Percentiles rank a stretch among this genome's conserved stretches.
phyloP scores from a whole-genome alignment of 1,140 invertebrate genomes.

The Dryas iulia region DNA sequence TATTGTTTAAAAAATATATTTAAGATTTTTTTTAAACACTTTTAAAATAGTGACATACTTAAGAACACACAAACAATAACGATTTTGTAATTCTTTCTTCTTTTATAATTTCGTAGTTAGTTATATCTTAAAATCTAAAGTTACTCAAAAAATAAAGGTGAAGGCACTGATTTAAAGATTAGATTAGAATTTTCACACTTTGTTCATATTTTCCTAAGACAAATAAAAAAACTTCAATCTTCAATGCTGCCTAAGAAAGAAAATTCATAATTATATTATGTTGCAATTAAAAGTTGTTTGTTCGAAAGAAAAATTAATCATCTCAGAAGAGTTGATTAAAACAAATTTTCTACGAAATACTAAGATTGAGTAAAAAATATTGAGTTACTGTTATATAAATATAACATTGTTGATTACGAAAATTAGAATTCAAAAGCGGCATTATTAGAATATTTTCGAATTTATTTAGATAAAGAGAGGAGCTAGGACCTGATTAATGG shows the following conservation, averaged over 20 bases:
- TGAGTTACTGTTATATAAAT: not conserved
- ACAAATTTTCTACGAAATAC: slow-evolving; percentile 26
- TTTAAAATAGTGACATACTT: too few relatives aligned
- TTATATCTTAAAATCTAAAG: too few relatives aligned
- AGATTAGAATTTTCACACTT: not conserved
- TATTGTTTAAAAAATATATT: too few relatives aligned
- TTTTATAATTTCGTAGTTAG: too few relatives aligned
- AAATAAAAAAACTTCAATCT: slow-evolving; percentile 6
- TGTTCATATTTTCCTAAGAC: not conserved
- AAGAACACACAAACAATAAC: too few relatives aligned
- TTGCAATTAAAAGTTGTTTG: slow-evolving; percentile 30
- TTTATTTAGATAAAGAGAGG: too few relatives aligned
- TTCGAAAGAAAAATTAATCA: slow-evolving; percentile 31
- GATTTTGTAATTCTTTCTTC: too few relatives aligned
- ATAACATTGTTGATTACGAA: not conserved
- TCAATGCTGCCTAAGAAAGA: slow-evolving; percentile 21
- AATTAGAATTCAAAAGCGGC: too few relatives aligned
- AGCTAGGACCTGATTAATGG: too few relatives aligned
- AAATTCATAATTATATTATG: slow-evolving; percentile 32
- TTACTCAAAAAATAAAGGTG: not conserved
- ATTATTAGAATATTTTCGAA: too few relatives aligned
- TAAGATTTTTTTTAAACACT: too few relatives aligned
- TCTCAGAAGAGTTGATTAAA: slow-evolving; percentile 25
- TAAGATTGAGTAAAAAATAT: slow-evolving; percentile 8
- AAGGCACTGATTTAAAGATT: not conserved